Base-by-base conservation (phyloP, 2,888 invertebrate species). In the Odontocolon sp. region DNA sequence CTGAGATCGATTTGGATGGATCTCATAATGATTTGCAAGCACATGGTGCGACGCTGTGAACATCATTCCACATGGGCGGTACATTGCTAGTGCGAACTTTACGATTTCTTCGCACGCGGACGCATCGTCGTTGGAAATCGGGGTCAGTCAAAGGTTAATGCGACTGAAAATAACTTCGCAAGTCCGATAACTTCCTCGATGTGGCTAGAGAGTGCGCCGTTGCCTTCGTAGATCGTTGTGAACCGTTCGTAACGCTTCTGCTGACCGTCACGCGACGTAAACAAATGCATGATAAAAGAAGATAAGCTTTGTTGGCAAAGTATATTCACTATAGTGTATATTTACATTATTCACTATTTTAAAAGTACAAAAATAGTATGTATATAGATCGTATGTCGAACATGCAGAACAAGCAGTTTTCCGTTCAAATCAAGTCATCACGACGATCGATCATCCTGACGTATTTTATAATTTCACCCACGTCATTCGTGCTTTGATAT, bases 111-210 rank as follows among this genome's bases (percentile, higher is more conserved):
- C 42, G 59, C 59, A 28, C 16, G 28, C 57, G 57, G 26, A 33
- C 28, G 59, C 26, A 40, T 40, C 38, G 26, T 14, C 42, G 40
- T 59, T 54, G 63, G 56, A 59, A 78, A 78, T 81, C 70, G 67
- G 54, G 80, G 80, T 79, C 73, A 75, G 26, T n/a, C 68, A 79
- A 74, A 81, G 81, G 77, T 81, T 80, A 73, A 75, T 54, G 61
- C 36, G 52, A 59, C 63, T 74, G 67, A 72, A 81, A 81, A 81
- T 81, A 81, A 72, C 61, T 36, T 40, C 26, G 23, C 59, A 28
- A 16, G 8, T 59, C 63, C 47, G 80, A 81, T 80, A 77, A 78
- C 67, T 80, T 64, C 59, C 77, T 77, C 78, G 71, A 77, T 72
- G 71, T 26, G 59, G 57, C 18, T 18, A 16, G 18, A 40, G 26